Evolutionary conservation across 2,113 vertebrate genomes (phyloP).

Genomic region (Python bivittatus): DNA sequence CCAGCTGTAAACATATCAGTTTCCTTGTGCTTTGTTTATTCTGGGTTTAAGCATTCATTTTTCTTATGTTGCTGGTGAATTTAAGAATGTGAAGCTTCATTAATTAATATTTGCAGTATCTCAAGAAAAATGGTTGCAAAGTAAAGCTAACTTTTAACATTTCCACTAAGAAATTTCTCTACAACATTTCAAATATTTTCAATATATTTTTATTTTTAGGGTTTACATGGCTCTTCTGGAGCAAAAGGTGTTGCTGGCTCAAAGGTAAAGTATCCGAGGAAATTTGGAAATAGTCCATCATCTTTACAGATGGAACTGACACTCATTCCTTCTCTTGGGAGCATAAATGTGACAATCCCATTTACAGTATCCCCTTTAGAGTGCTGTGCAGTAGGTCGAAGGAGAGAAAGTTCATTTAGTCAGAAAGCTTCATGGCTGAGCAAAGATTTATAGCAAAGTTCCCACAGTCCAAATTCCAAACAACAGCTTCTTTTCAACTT

Average conservation of each 20-base stretch:
- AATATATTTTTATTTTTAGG: slow-evolving; percentile 71
- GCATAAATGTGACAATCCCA: background rate
- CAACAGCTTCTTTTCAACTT: background rate
- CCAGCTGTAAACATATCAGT: background rate
- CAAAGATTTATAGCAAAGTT: background rate
- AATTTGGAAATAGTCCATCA: background rate
- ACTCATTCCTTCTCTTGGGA: background rate
- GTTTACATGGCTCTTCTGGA: slow-evolving; percentile 87
- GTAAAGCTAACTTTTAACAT: background rate
- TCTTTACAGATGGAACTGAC: background rate
- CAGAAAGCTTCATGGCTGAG: background rate
- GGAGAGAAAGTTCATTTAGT: background rate
- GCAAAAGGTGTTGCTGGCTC: slow-evolving; percentile 83
- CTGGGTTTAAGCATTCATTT: background rate
- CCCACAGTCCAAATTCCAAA: background rate
- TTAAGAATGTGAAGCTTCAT: background rate
- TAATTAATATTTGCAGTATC: background rate
- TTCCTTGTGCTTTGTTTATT: background rate
- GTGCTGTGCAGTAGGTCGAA: background rate
- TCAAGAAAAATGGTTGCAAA: background rate
- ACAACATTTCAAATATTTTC: background rate
- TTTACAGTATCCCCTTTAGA: background rate
- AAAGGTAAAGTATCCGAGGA: slow-evolving; percentile 78
- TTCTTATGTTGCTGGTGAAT: background rate
- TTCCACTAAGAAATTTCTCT: background rate